These are phyloP conservation scores for Morinoia aosen DNA, from an alignment of 2,888 invertebrate species.

Conservation along the genomic window DNA sequence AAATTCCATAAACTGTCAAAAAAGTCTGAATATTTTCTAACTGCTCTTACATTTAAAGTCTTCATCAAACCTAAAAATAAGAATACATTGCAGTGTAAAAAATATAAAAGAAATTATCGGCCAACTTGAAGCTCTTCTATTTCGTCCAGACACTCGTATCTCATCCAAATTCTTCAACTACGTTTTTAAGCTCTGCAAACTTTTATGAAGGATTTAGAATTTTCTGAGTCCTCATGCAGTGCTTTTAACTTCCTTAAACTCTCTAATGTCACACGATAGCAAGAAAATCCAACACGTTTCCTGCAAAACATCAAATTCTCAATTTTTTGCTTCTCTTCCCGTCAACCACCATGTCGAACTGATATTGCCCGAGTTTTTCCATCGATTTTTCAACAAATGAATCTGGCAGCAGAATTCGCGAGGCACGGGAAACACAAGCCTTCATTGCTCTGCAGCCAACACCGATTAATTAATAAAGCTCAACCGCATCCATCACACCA, in stretches of 20 bases:
- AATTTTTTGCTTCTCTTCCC: background rate
- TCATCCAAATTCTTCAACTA: background rate
- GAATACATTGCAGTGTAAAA: too few species aligned
- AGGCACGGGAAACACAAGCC: background rate
- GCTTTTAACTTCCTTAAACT: background rate
- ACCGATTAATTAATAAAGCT: background rate
- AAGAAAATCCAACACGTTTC: background rate
- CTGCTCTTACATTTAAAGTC: too few species aligned
- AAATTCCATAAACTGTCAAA: too few species aligned
- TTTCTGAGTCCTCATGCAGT: too few species aligned
- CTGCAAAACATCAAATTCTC: background rate
- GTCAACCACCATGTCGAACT: background rate
- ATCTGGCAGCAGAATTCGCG: background rate
- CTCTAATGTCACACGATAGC: background rate
- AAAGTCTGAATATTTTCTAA: too few species aligned
- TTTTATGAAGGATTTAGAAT: too few species aligned
- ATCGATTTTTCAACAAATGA: background rate
- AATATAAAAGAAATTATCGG: too few species aligned
- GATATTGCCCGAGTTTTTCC: background rate
- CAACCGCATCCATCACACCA: background rate
- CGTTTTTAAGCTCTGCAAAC: too few species aligned
- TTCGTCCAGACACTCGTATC: background rate
- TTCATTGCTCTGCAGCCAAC: background rate
- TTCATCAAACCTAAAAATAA: too few species aligned
- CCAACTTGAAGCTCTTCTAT: background rate